A percentile compares a stretch with the other conserved stretches of the same genome.
phyloP scores from a whole-genome alignment of 2,113 vertebrate genomes.

The Dendrocopos noguchii region DNA sequence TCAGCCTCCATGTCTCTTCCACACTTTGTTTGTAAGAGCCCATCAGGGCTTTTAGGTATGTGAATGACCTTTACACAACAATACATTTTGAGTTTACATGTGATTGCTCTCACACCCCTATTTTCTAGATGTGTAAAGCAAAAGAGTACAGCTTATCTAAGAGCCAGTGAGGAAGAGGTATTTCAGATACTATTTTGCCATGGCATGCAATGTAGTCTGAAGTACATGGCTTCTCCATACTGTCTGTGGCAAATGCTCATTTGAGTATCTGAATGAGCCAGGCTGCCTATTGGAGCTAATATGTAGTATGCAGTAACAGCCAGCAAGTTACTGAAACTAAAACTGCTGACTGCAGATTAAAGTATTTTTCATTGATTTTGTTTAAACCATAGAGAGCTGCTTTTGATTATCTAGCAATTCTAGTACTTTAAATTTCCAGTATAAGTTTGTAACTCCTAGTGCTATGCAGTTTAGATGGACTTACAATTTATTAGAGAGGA shows the following conservation, averaged over 20 bases:
- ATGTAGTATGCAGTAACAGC: neutral
- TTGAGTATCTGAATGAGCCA: neutral
- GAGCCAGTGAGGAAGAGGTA: neutral
- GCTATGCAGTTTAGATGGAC: neutral
- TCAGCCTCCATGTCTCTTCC: too few relatives aligned
- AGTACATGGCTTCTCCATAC: neutral
- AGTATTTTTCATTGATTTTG: constrained; percentile 48
- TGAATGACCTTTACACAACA: neutral
- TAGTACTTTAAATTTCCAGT: constrained; percentile 11
- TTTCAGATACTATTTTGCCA: neutral
- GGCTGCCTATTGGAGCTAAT: neutral
- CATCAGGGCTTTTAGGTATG: neutral
- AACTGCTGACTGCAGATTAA: constrained; percentile 50
- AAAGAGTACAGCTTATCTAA: neutral
- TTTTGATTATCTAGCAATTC: constrained; percentile 51
- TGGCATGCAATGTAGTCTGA: neutral
- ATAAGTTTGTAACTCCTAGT: neutral
- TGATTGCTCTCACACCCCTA: neutral
- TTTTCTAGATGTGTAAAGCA: neutral
- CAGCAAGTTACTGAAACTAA: constrained; percentile 5
- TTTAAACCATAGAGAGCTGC: constrained; percentile 2
- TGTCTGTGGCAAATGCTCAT: neutral
- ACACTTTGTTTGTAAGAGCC: neutral
- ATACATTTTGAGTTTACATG: neutral
- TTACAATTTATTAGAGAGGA: constrained; percentile 21